Conservation (phyloP, 2,888 invertebrate species). For the Epinotia brunnichana region DNA sequence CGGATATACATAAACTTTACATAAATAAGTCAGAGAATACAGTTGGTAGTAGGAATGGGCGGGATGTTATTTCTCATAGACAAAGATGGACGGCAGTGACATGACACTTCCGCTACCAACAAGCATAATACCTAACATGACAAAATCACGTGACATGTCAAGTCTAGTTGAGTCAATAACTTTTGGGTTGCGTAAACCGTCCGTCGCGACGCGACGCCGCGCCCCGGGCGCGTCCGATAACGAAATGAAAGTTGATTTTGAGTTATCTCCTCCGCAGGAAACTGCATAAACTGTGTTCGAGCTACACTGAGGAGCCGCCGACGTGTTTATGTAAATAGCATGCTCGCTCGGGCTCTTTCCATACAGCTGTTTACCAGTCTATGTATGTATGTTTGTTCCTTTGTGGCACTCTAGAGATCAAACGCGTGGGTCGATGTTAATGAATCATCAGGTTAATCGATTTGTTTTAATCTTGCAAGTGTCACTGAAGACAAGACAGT, state of each 20-base stretch:
- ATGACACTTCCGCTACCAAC: not conserved
- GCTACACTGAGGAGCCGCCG: constrained; percentile 7
- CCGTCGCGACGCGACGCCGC: not conserved
- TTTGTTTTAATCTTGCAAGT: no score
- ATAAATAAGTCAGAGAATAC: no score
- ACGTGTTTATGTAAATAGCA: constrained; percentile 18
- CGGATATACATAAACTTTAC: no score
- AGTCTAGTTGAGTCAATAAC: not conserved
- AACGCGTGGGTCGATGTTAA: no score
- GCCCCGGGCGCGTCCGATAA: not conserved
- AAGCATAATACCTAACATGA: constrained; percentile 1
- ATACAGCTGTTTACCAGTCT: not conserved
- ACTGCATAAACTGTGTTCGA: constrained; percentile 7
- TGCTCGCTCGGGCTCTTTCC: not conserved
- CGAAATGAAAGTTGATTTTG: constrained; percentile 39
- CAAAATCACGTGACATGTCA: not conserved
- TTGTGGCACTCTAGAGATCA: no score
- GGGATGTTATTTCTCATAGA: not conserved
- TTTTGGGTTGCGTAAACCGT: constrained; percentile 5
- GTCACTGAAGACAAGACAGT: no score
- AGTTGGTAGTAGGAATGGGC: not conserved
- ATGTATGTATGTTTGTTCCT: no score
- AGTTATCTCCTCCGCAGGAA: constrained; percentile 24
- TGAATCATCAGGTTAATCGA: no score
- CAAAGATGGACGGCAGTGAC: not conserved